phyloP scores from a whole-genome alignment of 1,140 invertebrate species.

The Drosophila kanapiae region DNA sequence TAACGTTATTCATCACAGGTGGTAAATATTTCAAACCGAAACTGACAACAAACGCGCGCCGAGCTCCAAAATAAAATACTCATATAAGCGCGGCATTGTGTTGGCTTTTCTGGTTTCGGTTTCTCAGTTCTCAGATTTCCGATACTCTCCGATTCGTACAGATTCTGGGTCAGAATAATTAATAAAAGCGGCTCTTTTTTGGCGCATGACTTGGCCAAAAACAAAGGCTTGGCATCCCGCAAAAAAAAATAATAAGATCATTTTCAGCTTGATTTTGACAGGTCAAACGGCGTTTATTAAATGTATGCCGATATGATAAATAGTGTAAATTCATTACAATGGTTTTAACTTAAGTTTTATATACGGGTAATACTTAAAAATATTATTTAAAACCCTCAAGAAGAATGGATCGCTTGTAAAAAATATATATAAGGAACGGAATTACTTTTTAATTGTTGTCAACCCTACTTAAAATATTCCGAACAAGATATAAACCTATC shows the following conservation, averaged over 20 bases:
- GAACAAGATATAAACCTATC: not conserved
- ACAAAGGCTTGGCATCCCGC: conserved; percentile 17
- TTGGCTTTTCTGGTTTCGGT: conserved; percentile 25
- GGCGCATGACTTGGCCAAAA: conserved; percentile 72
- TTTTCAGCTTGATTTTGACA: conserved; percentile 19
- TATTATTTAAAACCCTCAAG: not conserved
- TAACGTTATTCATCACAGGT: conserved; percentile 84
- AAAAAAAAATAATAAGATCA: conserved; percentile 16
- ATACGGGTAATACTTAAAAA: not conserved
- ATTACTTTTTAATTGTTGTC: not conserved
- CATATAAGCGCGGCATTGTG: conserved; percentile 21
- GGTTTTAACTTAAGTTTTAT: not conserved
- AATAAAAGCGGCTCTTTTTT: conserved; percentile 68
- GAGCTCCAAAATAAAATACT: conserved; percentile 39
- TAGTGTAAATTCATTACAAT: too few species aligned
- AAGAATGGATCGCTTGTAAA: not conserved
- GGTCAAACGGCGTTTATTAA: not conserved
- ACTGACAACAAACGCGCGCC: conserved; percentile 79
- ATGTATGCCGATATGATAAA: not conserved
- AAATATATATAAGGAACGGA: not conserved
- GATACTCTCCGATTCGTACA: conserved; percentile 43
- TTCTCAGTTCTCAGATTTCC: conserved; percentile 48
- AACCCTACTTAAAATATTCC: too few species aligned
- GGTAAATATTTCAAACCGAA: conserved; percentile 72
- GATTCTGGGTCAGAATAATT: conserved; percentile 82